Percentiles rank a stretch among this genome's conserved stretches.
These are phyloP conservation scores for Moxostoma hubbsi DNA, from an alignment of 2,797 vertebrate species.

Conservation along the genomic window DNA sequence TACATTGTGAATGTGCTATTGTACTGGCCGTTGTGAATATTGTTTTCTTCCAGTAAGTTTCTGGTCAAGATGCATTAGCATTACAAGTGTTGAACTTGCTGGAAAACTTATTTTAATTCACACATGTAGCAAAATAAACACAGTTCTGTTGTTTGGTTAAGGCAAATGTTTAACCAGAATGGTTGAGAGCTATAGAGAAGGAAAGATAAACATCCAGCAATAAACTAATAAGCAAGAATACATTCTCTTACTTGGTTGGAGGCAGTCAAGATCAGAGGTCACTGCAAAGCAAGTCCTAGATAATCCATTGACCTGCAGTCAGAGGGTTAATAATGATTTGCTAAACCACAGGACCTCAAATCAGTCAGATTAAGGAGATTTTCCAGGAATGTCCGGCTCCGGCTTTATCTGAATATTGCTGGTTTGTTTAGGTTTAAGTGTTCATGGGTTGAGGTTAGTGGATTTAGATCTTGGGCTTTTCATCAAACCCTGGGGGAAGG, in stretches of 20 bases:
- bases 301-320: slow-evolving; percentile 66
- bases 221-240: slow-evolving; percentile 59
- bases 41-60: background rate
- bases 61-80: background rate
- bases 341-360: slow-evolving; percentile 54
- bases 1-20: too few species aligned
- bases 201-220: slow-evolving; percentile 65
- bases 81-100: slow-evolving; percentile 1
- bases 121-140: slow-evolving; percentile 22
- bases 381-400: slow-evolving; percentile 56
- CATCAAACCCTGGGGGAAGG: slow-evolving; percentile 18
- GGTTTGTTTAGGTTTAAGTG: slow-evolving; percentile 50
- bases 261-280: slow-evolving; percentile 45
- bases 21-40: background rate
- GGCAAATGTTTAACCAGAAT: slow-evolving; percentile 16
- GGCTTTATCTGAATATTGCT: slow-evolving; percentile 55
- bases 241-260: slow-evolving; percentile 64
- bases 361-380: slow-evolving; percentile 64
- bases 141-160: slow-evolving; percentile 12
- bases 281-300: slow-evolving; percentile 62
- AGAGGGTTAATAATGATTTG: slow-evolving; percentile 70
- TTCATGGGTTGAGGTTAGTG: slow-evolving; percentile 29
- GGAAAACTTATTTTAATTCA: background rate
- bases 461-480: slow-evolving; percentile 36
- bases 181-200: slow-evolving; percentile 32